Evolutionary conservation across 2,888 invertebrate genomes (phyloP), one percentile per base, ranked within the genome.

Genomic region (Apodemia hepburni): DNA sequence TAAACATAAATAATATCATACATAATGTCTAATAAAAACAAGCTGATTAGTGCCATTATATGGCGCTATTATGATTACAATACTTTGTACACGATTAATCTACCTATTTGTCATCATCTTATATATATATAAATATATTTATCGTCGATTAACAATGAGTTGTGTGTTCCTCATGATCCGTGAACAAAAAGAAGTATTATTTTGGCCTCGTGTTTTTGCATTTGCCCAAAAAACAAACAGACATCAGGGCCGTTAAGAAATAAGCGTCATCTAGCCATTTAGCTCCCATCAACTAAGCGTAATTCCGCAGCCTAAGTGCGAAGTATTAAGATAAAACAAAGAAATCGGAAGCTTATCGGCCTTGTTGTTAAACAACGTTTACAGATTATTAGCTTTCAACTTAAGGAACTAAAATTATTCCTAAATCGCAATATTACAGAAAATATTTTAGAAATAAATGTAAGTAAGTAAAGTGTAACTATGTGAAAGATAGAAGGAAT

Each of bases 261-360:
- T 80, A 80, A 85, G 67, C 81, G 77, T 81, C 82, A 87, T 81
- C 78, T 80, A 82, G 79, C 76, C 79, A 80, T 87, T 89, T 88
- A 88, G 79, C 78, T 78, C 79, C 79, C 82, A 82, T 82, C 83
- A 87, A 85, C 87, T 83, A 83, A 75, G 78, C 91, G 87, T 91
- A 78, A 82, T 87, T 90, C 91, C 91, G 88, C 73, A 77, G 75
- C 70, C 76, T 78, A 76, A 81, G 81, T 80, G 80, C 79, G 71
- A 83, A 79, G 76, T 64, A 65, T 70, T 71, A 75, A 73, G 72
- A 73, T 75, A 73, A 81, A 79, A 86, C 85, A 87, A 88, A 87
- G 82, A 80, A 81, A 80, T 84, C 82, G 80, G 84, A 86, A 83
- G 80, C 82, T 73, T 68, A 68, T 66, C 73, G 81, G 75, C 88